Conservation (phyloP, 2,888 invertebrate species). For the Pilophorus perplexus region DNA sequence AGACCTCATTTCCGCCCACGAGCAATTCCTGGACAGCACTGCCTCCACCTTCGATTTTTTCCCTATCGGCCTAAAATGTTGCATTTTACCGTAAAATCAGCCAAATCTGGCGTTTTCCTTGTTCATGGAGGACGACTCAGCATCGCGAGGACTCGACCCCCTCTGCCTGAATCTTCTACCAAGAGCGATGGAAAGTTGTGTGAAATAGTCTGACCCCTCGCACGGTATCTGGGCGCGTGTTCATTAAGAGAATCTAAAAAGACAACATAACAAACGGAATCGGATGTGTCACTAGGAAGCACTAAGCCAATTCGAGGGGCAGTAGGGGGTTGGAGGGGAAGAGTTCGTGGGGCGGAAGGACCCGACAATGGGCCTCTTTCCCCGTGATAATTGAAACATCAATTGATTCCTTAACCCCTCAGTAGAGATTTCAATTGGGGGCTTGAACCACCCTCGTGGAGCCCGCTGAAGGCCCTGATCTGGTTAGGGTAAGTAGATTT, state of each 20-base stretch:
- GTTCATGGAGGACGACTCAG: too few species aligned
- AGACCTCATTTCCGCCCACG: too few species aligned
- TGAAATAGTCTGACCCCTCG: too few species aligned
- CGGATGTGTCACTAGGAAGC: conserved; percentile 23
- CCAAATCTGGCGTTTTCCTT: too few species aligned
- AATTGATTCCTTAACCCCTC: conserved; percentile 5
- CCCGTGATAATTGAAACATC: conserved; percentile 18
- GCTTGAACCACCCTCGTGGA: not conserved
- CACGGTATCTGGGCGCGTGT: too few species aligned
- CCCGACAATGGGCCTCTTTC: not conserved
- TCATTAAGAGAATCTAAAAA: conserved; percentile 15
- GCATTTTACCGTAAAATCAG: too few species aligned
- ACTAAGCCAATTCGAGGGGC: conserved; percentile 25
- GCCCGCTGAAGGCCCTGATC: not conserved
- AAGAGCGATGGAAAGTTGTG: too few species aligned
- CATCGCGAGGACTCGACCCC: too few species aligned
- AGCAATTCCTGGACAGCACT: too few species aligned
- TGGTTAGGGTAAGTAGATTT: conserved; percentile 22
- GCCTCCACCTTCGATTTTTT: too few species aligned
- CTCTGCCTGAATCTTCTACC: too few species aligned
- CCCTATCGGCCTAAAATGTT: too few species aligned
- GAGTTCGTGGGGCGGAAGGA: not conserved
- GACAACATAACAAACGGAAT: conserved; percentile 5
- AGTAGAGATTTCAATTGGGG: not conserved
- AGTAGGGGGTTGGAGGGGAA: not conserved